These are phyloP conservation scores for Siphamia tubifer DNA, from an alignment of 2,113 vertebrate species.

Conservation along the genomic window DNA sequence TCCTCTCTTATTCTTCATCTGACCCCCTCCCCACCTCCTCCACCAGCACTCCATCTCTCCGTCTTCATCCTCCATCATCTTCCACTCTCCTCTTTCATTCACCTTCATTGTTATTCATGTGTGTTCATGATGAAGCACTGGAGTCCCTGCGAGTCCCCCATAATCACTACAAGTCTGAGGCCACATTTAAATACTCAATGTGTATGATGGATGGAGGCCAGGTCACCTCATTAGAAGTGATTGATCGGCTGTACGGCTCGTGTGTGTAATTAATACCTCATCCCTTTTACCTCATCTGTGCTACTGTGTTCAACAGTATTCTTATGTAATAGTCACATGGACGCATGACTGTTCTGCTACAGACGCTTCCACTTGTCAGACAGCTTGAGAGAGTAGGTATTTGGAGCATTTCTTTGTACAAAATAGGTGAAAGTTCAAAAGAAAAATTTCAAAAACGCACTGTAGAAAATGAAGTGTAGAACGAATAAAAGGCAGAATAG, in stretches of 20 bases:
- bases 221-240: conserved; percentile 71
- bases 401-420: no score
- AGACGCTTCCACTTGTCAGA: background rate
- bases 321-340: background rate
- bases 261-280: conserved; percentile 69
- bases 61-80: conserved; percentile 35
- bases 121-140: conserved; percentile 64
- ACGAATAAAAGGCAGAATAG: no score
- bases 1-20: conserved; percentile 35
- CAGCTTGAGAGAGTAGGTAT: no score
- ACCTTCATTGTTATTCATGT: conserved; percentile 64
- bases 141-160: conserved; percentile 46
- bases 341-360: conserved; percentile 12
- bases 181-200: conserved; percentile 72
- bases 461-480: no score
- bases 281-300: conserved; percentile 26
- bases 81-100: conserved; percentile 40
- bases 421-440: no score
- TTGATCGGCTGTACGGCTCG: conserved; percentile 57
- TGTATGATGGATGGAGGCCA: conserved; percentile 70
- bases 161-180: conserved; percentile 63
- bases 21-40: background rate
- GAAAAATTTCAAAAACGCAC: no score
- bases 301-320: conserved; percentile 32
- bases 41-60: background rate